Conservation (phyloP, 1,140 invertebrate species). For the Neodiprion virginianus region DNA sequence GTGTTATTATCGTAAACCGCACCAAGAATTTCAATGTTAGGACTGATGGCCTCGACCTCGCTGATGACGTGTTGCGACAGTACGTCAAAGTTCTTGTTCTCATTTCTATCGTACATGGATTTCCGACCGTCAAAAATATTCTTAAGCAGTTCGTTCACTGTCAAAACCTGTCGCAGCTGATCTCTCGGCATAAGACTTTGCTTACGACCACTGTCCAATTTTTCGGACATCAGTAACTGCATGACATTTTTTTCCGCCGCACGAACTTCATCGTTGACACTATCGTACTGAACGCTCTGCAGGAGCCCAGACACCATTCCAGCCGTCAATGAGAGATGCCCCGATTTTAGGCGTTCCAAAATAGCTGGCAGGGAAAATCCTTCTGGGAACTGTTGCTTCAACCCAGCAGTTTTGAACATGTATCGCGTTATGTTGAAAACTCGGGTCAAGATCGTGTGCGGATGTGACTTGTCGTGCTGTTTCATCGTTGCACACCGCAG, state of each 20-base stretch:
- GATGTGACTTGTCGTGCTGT: conserved; percentile 22
- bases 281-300: conserved; percentile 32
- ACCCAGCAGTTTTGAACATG: conserved; percentile 19
- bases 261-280: conserved; percentile 30
- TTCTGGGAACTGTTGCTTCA: conserved; percentile 23
- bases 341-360: conserved; percentile 20
- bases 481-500: conserved; percentile 27
- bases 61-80: conserved; percentile 25
- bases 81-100: conserved; percentile 6
- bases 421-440: conserved; percentile 21
- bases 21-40: conserved; percentile 42
- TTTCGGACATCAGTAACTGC: background rate
- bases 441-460: background rate
- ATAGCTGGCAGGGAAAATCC: conserved; percentile 30
- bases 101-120: conserved; percentile 1
- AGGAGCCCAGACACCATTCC: conserved; percentile 31
- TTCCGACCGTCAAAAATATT: background rate
- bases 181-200: background rate
- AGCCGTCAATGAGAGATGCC: conserved; percentile 26
- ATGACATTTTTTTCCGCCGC: conserved; percentile 27
- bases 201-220: background rate
- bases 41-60: conserved; percentile 30
- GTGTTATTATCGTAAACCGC: conserved; percentile 34
- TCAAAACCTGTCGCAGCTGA: conserved; percentile 12
- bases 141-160: conserved; percentile 28